Evolutionary conservation across 1,140 invertebrate genomes (phyloP).

Genomic region (Drosophila triauraria): DNA sequence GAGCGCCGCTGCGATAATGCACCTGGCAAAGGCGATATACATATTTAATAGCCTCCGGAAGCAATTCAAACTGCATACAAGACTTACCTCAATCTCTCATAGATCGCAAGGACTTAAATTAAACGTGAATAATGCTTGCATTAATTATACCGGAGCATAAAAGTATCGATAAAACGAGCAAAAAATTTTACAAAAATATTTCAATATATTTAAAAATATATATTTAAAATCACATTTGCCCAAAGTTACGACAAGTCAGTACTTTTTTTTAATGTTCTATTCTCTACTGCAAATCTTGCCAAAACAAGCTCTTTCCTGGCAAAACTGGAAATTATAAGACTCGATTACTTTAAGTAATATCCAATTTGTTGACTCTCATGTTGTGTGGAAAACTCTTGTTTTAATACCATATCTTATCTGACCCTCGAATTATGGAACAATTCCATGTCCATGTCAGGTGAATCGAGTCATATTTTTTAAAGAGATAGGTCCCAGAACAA

Average conservation of each 20-base stretch:
- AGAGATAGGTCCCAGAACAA: neutral
- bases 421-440: neutral
- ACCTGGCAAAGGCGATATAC: slow-evolving; percentile 31
- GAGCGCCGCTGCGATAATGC: slow-evolving; percentile 23
- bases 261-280: no score
- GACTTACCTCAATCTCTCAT: slow-evolving; percentile 31
- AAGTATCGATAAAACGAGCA: neutral
- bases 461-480: neutral
- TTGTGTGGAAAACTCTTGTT: neutral
- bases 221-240: no score
- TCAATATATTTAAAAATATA: no score
- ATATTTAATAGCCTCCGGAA: slow-evolving; percentile 50
- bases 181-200: neutral
- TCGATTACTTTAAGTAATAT: neutral
- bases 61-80: slow-evolving; percentile 53
- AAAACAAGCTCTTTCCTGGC: no score
- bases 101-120: slow-evolving; percentile 19
- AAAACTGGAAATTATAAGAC: neutral
- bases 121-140: slow-evolving; percentile 15
- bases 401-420: neutral
- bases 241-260: no score
- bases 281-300: no score
- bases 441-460: no score
- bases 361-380: no score
- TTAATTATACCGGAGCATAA: neutral